A percentile compares a stretch with the other conserved stretches of the same genome.
These are phyloP conservation scores for Cassiopea xamachana DNA, from an alignment of 30 jellyfish, hydroid and myxozoan species.

Conservation along the genomic window DNA sequence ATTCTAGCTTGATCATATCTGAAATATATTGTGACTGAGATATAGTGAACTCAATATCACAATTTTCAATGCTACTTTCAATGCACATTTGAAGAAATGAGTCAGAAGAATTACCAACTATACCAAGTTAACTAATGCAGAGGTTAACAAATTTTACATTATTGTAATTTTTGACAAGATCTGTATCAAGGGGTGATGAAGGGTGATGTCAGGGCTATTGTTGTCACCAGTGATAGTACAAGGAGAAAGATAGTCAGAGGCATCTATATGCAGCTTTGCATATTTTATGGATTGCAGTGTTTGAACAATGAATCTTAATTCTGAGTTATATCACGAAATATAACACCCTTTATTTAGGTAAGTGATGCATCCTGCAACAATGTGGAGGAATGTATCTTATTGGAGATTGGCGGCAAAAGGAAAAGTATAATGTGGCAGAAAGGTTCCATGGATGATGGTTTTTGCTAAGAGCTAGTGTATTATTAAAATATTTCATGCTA, in stretches of 20 bases:
- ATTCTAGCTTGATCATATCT: too few relatives aligned
- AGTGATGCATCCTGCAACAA: background rate
- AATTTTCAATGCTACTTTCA: background rate
- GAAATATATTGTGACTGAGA: background rate
- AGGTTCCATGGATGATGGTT: background rate
- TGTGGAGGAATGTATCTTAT: too few relatives aligned
- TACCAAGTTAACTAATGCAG: too few relatives aligned
- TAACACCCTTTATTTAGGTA: too few relatives aligned
- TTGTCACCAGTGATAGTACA: background rate
- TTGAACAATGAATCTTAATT: background rate
- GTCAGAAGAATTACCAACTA: too few relatives aligned
- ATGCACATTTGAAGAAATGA: background rate
- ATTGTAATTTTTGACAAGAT: background rate
- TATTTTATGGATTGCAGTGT: background rate
- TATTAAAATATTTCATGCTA: too few relatives aligned
- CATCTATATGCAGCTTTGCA: background rate
- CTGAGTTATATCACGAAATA: background rate
- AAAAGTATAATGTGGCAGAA: background rate
- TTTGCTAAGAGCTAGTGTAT: background rate
- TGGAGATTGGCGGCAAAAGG: background rate
- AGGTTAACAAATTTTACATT: too few relatives aligned
- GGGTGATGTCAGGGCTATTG: background rate
- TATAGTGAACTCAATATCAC: background rate
- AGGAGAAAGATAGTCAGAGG: background rate
- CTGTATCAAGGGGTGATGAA: background rate